phyloP scores from a whole-genome alignment of 2,888 invertebrate genomes.

The Dysmachus trigonus region DNA sequence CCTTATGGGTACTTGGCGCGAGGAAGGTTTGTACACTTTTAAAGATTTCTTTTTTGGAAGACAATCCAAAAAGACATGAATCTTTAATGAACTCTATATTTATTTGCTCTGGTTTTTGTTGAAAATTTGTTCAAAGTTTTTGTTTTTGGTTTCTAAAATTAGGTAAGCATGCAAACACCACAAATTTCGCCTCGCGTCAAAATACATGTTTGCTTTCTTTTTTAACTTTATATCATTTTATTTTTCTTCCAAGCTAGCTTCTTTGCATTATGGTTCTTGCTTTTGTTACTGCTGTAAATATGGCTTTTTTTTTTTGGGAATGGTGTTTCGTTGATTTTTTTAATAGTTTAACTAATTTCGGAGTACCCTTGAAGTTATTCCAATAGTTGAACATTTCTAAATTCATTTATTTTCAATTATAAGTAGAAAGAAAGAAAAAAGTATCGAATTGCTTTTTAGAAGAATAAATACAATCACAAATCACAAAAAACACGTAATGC shows the following conservation, averaged over 20 bases:
- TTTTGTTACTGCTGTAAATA: neutral
- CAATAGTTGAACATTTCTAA: neutral
- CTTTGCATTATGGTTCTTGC: neutral
- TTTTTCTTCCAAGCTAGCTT: neutral
- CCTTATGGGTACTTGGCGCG: conserved; percentile 92
- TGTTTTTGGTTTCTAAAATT: neutral
- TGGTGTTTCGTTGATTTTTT: neutral
- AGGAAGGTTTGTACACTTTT: conserved; percentile 76
- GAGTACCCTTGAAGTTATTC: neutral
- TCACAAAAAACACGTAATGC: neutral
- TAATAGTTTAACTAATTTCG: neutral
- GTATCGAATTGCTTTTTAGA: neutral
- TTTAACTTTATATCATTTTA: conserved; percentile 3
- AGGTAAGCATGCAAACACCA: conserved; percentile 20
- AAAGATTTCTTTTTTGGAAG: conserved; percentile 38
- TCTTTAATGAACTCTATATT: neutral
- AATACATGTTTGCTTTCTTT: conserved; percentile 40
- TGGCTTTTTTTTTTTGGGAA: neutral
- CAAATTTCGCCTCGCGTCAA: conserved; percentile 47
- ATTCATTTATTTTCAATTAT: neutral
- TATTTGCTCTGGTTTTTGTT: neutral
- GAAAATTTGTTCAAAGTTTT: neutral
- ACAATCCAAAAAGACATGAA: neutral
- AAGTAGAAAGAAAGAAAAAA: neutral
- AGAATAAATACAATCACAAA: neutral